These are phyloP conservation scores for Tragelaphus scriptus DNA, from an alignment of 2,113 vertebrate genomes.

Conservation along the genomic window DNA sequence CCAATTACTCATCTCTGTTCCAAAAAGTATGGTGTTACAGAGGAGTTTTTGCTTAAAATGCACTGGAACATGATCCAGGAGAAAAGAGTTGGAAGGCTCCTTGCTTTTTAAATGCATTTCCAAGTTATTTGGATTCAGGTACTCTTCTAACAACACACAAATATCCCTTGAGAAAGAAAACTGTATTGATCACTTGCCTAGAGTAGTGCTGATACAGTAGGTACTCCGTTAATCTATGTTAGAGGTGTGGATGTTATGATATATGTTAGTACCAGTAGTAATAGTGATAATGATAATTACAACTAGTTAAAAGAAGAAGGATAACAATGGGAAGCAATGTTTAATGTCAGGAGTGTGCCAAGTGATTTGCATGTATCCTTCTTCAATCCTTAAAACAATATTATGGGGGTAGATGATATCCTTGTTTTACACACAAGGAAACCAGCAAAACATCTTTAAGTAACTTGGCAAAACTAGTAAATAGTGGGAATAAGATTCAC, in stretches of 20 bases:
- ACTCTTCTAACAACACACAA: neutral
- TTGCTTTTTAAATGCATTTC: neutral
- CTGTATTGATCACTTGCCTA: neutral
- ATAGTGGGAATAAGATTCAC: neutral
- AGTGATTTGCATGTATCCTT: neutral
- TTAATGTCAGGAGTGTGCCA: neutral
- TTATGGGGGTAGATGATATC: neutral
- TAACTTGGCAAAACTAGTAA: neutral
- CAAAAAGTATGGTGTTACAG: neutral
- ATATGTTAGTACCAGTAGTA: neutral
- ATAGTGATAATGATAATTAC: neutral
- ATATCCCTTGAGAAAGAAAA: neutral
- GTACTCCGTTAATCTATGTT: neutral
- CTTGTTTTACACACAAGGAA: neutral
- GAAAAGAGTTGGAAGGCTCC: neutral
- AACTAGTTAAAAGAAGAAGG: neutral
- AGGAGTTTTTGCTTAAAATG: neutral
- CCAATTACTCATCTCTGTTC: neutral
- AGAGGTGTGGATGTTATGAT: neutral
- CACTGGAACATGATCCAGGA: neutral
- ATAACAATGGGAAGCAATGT: neutral
- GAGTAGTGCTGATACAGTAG: neutral
- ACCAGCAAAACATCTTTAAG: neutral
- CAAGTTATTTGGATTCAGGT: neutral
- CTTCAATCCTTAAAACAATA: neutral